These are phyloP conservation scores for Epinotia brunnichana DNA, from an alignment of 2,888 invertebrate species.

Conservation along the genomic window DNA sequence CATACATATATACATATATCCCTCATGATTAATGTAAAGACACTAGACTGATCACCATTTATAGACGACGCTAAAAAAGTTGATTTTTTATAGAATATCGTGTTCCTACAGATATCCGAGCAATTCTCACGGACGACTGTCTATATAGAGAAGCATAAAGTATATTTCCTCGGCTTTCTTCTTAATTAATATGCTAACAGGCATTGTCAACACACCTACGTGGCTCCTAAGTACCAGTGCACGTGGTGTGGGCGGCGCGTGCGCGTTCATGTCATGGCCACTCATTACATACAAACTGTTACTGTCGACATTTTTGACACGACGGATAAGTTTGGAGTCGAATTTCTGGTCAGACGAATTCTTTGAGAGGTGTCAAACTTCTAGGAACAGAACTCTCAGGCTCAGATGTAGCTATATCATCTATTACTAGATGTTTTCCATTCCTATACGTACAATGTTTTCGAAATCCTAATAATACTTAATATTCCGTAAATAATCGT, in stretches of 20 bases:
- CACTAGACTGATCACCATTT: constrained; percentile 21
- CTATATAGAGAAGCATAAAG: constrained; percentile 58
- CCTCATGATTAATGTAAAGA: constrained; percentile 34
- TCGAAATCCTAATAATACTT: too few relatives aligned
- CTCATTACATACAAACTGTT: constrained; percentile 60
- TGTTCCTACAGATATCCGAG: constrained; percentile 33
- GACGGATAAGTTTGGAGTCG: constrained; percentile 16
- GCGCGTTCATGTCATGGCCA: constrained; percentile 72
- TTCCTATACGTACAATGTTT: too few relatives aligned
- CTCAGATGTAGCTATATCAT: background rate
- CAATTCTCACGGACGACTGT: constrained; percentile 40
- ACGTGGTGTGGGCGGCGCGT: constrained; percentile 61
- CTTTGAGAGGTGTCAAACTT: background rate
- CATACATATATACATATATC: constrained; percentile 17
- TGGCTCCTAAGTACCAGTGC: constrained; percentile 60
- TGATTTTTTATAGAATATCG: constrained; percentile 27
- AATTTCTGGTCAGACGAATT: constrained; percentile 4
- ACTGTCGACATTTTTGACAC: constrained; percentile 39
- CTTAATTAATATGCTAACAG: constrained; percentile 82
- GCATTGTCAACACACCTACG: constrained; percentile 80
- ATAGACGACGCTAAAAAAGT: constrained; percentile 32
- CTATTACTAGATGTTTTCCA: background rate
- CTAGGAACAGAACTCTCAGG: background rate
- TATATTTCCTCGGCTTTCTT: constrained; percentile 77
- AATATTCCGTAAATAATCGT: too few relatives aligned